Evolutionary conservation across 2,888 invertebrate species (phyloP).

Genomic region (Tuta absoluta): DNA sequence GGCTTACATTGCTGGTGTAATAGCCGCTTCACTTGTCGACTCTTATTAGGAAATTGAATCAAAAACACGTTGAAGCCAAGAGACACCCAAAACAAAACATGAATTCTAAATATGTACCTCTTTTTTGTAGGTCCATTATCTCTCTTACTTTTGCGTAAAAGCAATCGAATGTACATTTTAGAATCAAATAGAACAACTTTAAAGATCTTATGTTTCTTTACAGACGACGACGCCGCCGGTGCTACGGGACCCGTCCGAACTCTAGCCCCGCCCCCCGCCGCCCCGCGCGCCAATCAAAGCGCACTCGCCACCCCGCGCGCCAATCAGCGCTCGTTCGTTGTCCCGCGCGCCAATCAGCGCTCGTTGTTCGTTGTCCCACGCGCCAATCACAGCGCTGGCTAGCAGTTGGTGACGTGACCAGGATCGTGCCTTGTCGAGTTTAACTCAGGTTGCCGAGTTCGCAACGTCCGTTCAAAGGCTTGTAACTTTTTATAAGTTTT

Average conservation of each 20-base stretch:
- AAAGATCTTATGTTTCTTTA: neutral
- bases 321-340: conserved; percentile 21
- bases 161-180: too few species aligned
- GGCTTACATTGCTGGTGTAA: too few species aligned
- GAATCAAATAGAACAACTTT: too few species aligned
- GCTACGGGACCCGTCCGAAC: conserved; percentile 36
- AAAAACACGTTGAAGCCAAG: too few species aligned
- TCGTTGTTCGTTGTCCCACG: neutral
- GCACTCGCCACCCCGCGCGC: conserved; percentile 37
- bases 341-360: neutral
- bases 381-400: neutral
- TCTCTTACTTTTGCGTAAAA: too few species aligned
- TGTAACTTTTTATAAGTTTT: conserved; percentile 3
- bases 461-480: neutral
- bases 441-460: neutral
- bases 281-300: conserved; percentile 32
- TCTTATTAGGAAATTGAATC: too few species aligned
- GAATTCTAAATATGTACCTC: too few species aligned
- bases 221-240: conserved; percentile 23
- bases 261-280: conserved; percentile 38
- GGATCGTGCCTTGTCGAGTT: conserved; percentile 23
- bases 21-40: too few species aligned
- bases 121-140: too few species aligned
- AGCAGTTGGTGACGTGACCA: conserved; percentile 27
- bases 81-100: too few species aligned